Evolutionary conservation across 2,888 invertebrate species (phyloP), one percentile per base, ranked within the genome.

Genomic region (Lissonota sp.): DNA sequence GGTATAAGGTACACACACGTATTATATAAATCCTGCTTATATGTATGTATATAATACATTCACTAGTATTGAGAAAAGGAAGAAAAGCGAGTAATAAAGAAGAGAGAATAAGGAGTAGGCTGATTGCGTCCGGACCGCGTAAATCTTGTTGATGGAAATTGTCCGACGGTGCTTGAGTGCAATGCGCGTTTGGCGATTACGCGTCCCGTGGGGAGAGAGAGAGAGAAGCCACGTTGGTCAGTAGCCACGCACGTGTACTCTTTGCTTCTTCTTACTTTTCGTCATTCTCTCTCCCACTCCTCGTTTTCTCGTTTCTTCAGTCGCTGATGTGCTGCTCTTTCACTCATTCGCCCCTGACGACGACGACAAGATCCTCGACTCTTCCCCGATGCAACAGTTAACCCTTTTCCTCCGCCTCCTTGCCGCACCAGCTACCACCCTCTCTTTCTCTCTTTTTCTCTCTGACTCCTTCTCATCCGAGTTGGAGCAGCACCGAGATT

Each of bases 81-180:
- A 53, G 72, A 69, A 64, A 57, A 49, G 51, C 70, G 67, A 46
- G 79, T 12, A 71, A 74, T 76, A 75, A 53, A 53, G 70, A 62
- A 62, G 63, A 51, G 55, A 60, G 53, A 77, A 76, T 76, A 83
- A 84, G 83, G 80, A 84, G 83, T 75, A 80, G 78, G 86, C 86
- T 90, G 89, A 90, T 90, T 90, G 90, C 88, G 88, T 88, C 89
- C 88, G 87, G 86, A 86, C 85, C 84, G 88, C 88, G 90, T 90
- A 90, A 90, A 90, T 90, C 90, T 90, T 88, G 88, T 87, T 89
- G 89, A 88, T 90, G 89, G 88, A 90, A 90, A 90, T 90, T 90
- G 90, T 90, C 87, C 84, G 88, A 26, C 87, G 88, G 87, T 88
- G 88, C 87, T 89, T 90, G 86, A 86, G 87, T 40, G 75, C 73